Evolutionary conservation across 2,797 vertebrate species (phyloP), one percentile per base, ranked within the genome.

Genomic region (Chaetophractus vellerosus): DNA sequence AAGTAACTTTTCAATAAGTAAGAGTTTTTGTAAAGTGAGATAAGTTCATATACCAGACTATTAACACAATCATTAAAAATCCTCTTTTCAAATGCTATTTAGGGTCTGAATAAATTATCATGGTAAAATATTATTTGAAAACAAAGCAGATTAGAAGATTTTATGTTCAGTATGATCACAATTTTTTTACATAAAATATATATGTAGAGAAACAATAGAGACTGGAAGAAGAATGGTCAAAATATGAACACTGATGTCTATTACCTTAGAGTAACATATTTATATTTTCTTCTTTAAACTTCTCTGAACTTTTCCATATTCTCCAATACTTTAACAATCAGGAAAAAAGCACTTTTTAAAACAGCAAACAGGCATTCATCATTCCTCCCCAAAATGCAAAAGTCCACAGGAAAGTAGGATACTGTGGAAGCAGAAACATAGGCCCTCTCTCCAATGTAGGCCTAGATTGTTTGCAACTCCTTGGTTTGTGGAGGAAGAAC

Each of bases 301-400:
- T 93, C 9, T 69, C 48, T 79, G 41, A 76, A n/a, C 78, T 41
- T 91, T 72, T 66, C 48, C 19, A 79, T 41, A 78, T 79, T 80
- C 50, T 92, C 7, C 63, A 52, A 45, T 74, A n/a, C 11, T 91
- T 83, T 74, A 79, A 72, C 52, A n/a, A 63, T 61, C 18, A 83
- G 7, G 68, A 38, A 68, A 50, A 69, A 86, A 26, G 18, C 52
- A 45, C 14, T 23, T 69, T 85, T 81, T 41, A 71, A 90, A 86
- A 57, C 24, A 81, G 33, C 50, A 85, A 59, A 68, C 28, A 72
- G 79, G 50, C 41, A 74, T 69, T 80, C 48, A 61, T 41, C 14
- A 52, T 50, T 19, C 8, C 28, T 78, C 12, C 33, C 18, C 26
- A 28, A 18, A 18, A 33, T 18, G n/a, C 33, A 8, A 52, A 59